Evolutionary conservation across 2,797 vertebrate species (phyloP).

Genomic region (Oophaga sylvatica): DNA sequence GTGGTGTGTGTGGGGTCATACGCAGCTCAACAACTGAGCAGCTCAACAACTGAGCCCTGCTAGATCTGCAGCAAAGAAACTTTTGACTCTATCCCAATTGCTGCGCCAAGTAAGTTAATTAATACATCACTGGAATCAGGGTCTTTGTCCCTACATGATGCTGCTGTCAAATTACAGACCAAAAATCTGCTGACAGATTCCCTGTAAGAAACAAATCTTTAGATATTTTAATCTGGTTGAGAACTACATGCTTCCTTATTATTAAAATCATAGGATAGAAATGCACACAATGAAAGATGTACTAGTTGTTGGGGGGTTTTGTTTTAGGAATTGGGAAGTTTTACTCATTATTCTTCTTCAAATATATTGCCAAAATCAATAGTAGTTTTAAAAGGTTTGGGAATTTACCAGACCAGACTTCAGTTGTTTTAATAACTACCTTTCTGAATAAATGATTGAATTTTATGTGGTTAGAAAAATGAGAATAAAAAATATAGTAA

Average conservation of each 20-base stretch:
- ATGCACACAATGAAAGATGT: not conserved
- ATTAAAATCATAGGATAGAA: not conserved
- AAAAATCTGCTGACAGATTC: too few relatives aligned
- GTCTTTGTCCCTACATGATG: too few relatives aligned
- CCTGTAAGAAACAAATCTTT: too few relatives aligned
- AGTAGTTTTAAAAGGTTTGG: not conserved
- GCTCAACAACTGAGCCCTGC: too few relatives aligned
- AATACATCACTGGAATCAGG: too few relatives aligned
- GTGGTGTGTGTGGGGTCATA: too few relatives aligned
- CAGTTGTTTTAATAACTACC: not conserved
- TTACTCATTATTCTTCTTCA: not conserved
- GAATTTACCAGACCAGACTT: not conserved
- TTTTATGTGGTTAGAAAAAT: slow-evolving; percentile 9
- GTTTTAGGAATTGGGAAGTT: not conserved
- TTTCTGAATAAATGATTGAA: not conserved
- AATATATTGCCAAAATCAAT: slow-evolving; percentile 21
- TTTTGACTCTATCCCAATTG: too few relatives aligned
- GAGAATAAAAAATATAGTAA: not conserved
- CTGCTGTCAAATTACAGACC: too few relatives aligned
- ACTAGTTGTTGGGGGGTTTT: not conserved
- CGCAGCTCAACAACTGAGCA: too few relatives aligned
- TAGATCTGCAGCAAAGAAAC: too few relatives aligned
- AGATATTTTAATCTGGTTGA: not conserved
- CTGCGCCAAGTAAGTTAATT: too few relatives aligned
- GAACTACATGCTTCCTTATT: not conserved